Conservation (phyloP, 2,797 vertebrate genomes). For the Oceanodroma leucorhoa region DNA sequence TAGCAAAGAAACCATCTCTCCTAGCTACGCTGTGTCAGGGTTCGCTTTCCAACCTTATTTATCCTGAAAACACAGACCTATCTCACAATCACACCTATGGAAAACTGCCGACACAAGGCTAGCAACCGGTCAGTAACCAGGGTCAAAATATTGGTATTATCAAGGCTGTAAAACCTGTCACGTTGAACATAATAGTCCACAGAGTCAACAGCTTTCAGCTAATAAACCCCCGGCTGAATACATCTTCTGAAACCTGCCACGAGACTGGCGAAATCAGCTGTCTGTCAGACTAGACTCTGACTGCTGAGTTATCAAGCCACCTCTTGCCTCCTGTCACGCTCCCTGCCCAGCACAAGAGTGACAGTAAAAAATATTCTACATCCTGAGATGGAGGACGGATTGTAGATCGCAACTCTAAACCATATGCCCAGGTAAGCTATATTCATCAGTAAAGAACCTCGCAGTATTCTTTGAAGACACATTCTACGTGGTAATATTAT, state of each 20-base stretch:
- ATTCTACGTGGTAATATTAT: background rate
- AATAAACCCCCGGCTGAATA: background rate
- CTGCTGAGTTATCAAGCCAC: background rate
- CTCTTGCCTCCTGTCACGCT: background rate
- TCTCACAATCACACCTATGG: fast-evolving
- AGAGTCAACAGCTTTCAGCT: background rate
- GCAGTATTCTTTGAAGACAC: background rate
- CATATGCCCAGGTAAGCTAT: background rate
- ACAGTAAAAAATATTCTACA: background rate
- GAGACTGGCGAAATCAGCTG: background rate
- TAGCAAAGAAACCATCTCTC: background rate
- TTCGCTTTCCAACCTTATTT: background rate
- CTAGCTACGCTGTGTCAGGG: background rate
- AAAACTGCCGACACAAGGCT: background rate
- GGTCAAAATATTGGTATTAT: background rate
- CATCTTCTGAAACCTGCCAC: background rate
- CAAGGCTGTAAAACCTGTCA: background rate
- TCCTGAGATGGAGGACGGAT: background rate
- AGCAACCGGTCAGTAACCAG: background rate
- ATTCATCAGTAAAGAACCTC: background rate
- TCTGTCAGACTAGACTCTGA: background rate
- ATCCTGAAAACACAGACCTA: background rate
- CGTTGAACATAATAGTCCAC: background rate
- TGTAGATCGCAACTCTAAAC: background rate
- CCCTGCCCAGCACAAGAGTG: background rate